Conservation (phyloP, 2,888 invertebrate genomes). For the Limulus polyphemus region DNA sequence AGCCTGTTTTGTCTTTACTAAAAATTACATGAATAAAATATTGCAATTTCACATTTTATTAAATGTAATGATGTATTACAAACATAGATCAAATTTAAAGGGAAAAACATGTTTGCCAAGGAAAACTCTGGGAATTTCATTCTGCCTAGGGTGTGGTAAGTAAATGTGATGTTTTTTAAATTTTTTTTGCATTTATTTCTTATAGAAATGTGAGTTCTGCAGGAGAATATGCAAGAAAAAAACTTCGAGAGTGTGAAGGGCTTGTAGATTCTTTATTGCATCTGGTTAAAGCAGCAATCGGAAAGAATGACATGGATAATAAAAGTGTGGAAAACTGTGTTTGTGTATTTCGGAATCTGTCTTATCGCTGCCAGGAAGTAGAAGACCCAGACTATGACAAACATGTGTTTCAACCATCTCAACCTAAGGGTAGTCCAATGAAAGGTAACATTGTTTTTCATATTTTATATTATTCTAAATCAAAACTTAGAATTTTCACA, state of each 20-base stretch:
- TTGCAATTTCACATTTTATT: too few relatives aligned
- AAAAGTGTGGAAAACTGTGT: conserved; percentile 99
- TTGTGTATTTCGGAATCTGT: conserved; percentile 89
- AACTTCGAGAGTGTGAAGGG: conserved; percentile 78
- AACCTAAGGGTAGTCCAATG: conserved; percentile 5
- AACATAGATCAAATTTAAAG: too few relatives aligned
- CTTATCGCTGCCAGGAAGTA: conserved; percentile 96
- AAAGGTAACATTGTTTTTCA: conserved; percentile 5
- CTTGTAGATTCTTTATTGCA: conserved; percentile 85
- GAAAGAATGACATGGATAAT: conserved; percentile 89
- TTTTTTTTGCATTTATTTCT: too few relatives aligned
- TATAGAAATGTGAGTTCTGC: conserved; percentile 86
- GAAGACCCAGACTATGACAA: conserved; percentile 96
- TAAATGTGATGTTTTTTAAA: too few relatives aligned
- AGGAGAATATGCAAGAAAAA: conserved; percentile 85
- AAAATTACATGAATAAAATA: too few relatives aligned
- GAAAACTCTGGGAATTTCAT: too few relatives aligned
- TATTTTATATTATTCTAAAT: conserved; percentile 6
- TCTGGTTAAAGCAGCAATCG: conserved; percentile 79
- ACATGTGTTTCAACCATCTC: conserved; percentile 52
- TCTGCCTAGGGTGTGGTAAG: too few relatives aligned
- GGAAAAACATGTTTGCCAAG: too few relatives aligned
- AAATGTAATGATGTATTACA: too few relatives aligned
- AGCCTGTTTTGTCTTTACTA: too few relatives aligned
- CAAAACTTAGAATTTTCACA: conserved; percentile 9